Evolutionary conservation across 1,140 invertebrate species (phyloP), one percentile per base, ranked within the genome.

Genomic region (Atopsyche davidsoni): DNA sequence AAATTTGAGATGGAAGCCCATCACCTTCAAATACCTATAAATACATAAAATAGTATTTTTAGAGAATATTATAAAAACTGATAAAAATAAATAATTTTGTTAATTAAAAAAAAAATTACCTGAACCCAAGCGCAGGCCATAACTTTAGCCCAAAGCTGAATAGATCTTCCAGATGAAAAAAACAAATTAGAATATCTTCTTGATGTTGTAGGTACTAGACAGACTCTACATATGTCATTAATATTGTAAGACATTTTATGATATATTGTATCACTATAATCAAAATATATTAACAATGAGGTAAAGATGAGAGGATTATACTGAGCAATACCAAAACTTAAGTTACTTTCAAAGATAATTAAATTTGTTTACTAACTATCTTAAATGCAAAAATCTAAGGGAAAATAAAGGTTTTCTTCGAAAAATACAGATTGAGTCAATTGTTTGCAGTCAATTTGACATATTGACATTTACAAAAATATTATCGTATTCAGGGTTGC

Each of bases 1-100:
- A 72, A 24, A 72, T 60, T 16, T 62, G 57, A 32, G 59, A 53
- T 23, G 69, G 69, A 31, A 72, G 59, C 17, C 67, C 67, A 63
- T 72, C 69, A 34, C 60, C 65, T 44, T 59, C 53, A 39, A 51
- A 59, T 13, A 72, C 60, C 69, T 70, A 48, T n/a, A 62, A 62
- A 41, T 9, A 53, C 39, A 48, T 4, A 4, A 44, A 7, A 25
- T 7, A 28, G 25, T 28, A 23, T n/a, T 21, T 13, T 18, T 3
- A 16, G 13, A 40, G 6, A 10, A 16, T 3, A 10, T 9, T 3
- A 19, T 40, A 44, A 4, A 44, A 44, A 21, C 7, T 38, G 17
- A 38, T 38, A 6, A 14, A 41, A 9, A 21, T 41, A 21, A 21
- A 18, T 41, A 18, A 28, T n/a, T 7, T 28, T 28, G 24, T 28